Evolutionary conservation across 64 coral and sea anemone genomes (phyloP), one percentile per base, ranked within the genome.

Genomic region (Montipora capricornis): DNA sequence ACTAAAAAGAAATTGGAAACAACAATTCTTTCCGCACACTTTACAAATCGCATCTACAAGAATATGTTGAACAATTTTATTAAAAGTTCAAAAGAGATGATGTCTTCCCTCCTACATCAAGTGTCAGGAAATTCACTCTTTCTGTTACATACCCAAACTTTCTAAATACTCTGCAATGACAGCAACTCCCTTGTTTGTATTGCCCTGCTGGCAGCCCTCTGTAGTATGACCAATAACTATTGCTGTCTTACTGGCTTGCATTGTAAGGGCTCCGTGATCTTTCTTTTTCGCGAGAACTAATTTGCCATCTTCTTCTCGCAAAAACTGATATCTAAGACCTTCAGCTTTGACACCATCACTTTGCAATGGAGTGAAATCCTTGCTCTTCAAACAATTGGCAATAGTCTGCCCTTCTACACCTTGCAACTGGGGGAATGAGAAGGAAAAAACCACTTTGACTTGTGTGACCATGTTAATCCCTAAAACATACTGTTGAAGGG

Each of bases 201-300:
- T 58, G 1, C 88, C 89, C 8, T 89, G 93, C 37, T 95, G 80
- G 0, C 80, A 22, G 4, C 93, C 93, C 8, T 95, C 93, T 5
- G 46, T 10, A 3, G 67, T 78, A 22, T 95, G 93, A 5, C 19
- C 93, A 12, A 95, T 57, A 51, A 95, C 93, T 90, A 95, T 77
- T 53, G 93, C 93, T 47, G 93, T 90, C 52, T 95, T 95, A 68
- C 80, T 90, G 46, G 80, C 20, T 85, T 95, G 93, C 45, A 95
- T 14, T 16, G 88, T 73, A 20, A 95, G 76, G 5, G 87, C 61
- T 52, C 93, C 93, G 15, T 86, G 24, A 0, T 77, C 88, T 80
- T 77, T 85, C 6, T 75, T 90, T 22, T 95, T 95, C 29, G 58
- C 93, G 44, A 90, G 16, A 71, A 95, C 88, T 79, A 90, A 49